Evolutionary conservation across 2,113 vertebrate genomes (phyloP).

Genomic region (Ursus arctos): DNA sequence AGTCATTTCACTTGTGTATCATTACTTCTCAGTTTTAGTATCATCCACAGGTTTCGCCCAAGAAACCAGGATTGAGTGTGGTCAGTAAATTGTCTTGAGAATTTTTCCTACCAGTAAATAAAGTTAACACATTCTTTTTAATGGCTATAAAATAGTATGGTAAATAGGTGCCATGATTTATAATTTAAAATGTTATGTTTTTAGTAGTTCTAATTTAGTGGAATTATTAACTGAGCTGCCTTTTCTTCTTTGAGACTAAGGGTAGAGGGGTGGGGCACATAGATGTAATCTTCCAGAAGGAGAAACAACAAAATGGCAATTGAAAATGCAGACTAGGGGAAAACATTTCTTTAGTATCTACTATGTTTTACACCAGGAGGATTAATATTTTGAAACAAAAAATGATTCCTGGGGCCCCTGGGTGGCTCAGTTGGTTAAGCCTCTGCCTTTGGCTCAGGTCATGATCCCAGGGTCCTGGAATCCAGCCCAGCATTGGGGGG

Average conservation of each 20-base stretch:
- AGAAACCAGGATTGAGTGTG: not conserved
- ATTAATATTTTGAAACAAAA: not conserved
- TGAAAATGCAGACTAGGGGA: not conserved
- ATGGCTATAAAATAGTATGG: not conserved
- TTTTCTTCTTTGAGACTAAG: slow-evolving; percentile 17
- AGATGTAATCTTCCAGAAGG: not conserved
- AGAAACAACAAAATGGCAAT: not conserved
- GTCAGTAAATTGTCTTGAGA: not conserved
- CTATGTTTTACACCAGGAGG: not conserved
- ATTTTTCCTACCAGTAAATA: not conserved
- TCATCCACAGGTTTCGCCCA: not conserved
- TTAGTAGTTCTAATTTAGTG: not conserved
- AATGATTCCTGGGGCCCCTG: not conserved
- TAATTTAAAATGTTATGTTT: not conserved
- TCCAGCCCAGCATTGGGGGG: no score
- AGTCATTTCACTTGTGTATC: not conserved
- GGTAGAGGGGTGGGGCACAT: not conserved
- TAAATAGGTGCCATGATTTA: not conserved
- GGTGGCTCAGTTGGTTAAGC: no score
- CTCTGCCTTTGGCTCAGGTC: no score
- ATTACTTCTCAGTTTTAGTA: not conserved
- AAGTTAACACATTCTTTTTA: not conserved
- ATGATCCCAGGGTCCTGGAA: no score
- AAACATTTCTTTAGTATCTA: not conserved
- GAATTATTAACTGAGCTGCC: not conserved